A percentile compares a stretch with the other conserved stretches of the same genome.
Conservation (phyloP, 2,888 invertebrate species). For the Leptinotarsa tumamoca region DNA sequence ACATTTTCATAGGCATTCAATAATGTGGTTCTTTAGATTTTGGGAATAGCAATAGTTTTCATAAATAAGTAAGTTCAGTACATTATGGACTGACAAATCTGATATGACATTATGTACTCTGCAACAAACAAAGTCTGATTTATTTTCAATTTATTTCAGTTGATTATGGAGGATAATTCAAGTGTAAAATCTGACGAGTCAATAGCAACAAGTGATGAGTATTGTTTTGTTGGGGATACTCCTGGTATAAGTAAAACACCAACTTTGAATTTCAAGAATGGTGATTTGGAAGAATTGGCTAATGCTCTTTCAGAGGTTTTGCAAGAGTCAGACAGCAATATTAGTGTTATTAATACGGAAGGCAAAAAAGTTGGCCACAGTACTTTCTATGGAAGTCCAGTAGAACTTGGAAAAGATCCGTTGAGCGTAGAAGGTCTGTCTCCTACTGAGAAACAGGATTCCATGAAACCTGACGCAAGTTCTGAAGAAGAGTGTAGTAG, state of each 20-base stretch:
- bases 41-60: neutral
- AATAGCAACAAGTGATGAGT: slow-evolving; percentile 77
- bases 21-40: neutral
- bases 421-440: slow-evolving; percentile 59
- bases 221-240: slow-evolving; percentile 75
- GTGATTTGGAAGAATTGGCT: slow-evolving; percentile 74
- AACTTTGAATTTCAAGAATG: slow-evolving; percentile 73
- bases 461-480: slow-evolving; percentile 83
- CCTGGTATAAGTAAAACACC: slow-evolving; percentile 68
- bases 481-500: slow-evolving; percentile 74
- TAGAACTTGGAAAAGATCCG: slow-evolving; percentile 60
- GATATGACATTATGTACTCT: too few relatives aligned
- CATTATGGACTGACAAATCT: too few relatives aligned
- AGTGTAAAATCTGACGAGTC: slow-evolving; percentile 79
- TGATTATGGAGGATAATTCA: slow-evolving; percentile 75
- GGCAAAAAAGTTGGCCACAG: slow-evolving; percentile 68
- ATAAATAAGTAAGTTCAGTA: too few relatives aligned
- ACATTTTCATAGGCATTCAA: slow-evolving; percentile 3
- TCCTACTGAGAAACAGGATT: slow-evolving; percentile 78
- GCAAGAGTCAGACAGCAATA: slow-evolving; percentile 58
- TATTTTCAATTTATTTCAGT: slow-evolving; percentile 30
- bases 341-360: slow-evolving; percentile 57
- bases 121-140: too few relatives aligned
- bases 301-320: slow-evolving; percentile 73
- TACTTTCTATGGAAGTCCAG: slow-evolving; percentile 67